phyloP scores from a whole-genome alignment of 2,888 invertebrate genomes.

The Drosophila quinaria region DNA sequence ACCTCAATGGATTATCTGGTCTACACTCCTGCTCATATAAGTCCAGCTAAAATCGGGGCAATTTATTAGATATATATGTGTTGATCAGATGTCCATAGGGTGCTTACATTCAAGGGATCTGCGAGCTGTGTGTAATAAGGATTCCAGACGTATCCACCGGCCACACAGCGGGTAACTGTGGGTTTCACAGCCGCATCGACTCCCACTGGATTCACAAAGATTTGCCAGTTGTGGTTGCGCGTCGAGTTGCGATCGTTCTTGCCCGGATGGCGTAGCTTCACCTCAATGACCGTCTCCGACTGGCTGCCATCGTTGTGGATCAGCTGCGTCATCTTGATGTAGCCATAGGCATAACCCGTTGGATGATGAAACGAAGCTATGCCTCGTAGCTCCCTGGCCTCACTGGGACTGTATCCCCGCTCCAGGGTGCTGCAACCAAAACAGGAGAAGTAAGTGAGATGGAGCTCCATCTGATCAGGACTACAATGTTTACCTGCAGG shows the following conservation, averaged over 20 bases:
- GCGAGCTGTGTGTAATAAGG: constrained; percentile 95
- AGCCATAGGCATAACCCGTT: constrained; percentile 93
- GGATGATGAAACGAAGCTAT: constrained; percentile 96
- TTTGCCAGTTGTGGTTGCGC: constrained; percentile 94
- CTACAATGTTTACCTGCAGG: constrained; percentile 86
- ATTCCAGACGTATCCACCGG: constrained; percentile 96
- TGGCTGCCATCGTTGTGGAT: constrained; percentile 94
- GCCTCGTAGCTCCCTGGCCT: constrained; percentile 93
- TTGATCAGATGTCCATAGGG: too few species aligned
- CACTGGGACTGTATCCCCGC: constrained; percentile 94
- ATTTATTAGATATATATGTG: neutral
- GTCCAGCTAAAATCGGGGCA: constrained; percentile 88
- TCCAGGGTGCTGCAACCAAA: constrained; percentile 89
- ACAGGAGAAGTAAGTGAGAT: neutral
- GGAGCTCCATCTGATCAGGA: too few species aligned
- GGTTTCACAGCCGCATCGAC: constrained; percentile 95
- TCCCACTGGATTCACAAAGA: constrained; percentile 96
- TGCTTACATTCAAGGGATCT: constrained; percentile 93
- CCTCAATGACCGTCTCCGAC: constrained; percentile 96
- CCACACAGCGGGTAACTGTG: constrained; percentile 93
- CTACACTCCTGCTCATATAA: constrained; percentile 95
- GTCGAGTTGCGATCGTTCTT: constrained; percentile 94
- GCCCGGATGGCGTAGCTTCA: constrained; percentile 95
- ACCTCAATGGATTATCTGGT: constrained; percentile 94
- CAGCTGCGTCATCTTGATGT: constrained; percentile 94